Evolutionary conservation across 2,888 invertebrate genomes (phyloP).

Genomic region (Apoda limacodes): DNA sequence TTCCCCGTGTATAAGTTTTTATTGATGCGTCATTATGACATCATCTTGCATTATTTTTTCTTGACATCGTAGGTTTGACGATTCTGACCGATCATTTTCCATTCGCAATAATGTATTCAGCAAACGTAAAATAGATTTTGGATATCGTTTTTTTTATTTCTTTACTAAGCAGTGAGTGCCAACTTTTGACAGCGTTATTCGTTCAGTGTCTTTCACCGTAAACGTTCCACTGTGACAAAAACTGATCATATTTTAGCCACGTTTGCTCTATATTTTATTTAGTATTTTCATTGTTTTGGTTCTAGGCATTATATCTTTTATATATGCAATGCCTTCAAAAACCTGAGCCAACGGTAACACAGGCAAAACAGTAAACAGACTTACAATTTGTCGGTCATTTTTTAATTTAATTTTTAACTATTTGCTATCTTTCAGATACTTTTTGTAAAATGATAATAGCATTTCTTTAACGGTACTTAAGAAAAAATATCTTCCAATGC

Average conservation of each 20-base stretch:
- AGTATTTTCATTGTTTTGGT: conserved; percentile 1
- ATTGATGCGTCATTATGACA: too few relatives aligned
- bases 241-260: conserved; percentile 7
- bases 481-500: conserved; percentile 2
- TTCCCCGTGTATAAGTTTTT: too few relatives aligned
- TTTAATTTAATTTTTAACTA: conserved; percentile 7
- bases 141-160: too few relatives aligned
- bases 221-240: too few relatives aligned
- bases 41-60: too few relatives aligned
- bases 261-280: conserved; percentile 3
- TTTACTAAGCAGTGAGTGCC: too few relatives aligned
- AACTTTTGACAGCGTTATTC: too few relatives aligned
- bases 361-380: conserved; percentile 3
- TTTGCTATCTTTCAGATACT: conserved; percentile 6
- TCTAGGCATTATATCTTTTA: not conserved
- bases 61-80: too few relatives aligned
- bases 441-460: conserved; percentile 8
- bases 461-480: conserved; percentile 4
- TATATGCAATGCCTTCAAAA: conserved; percentile 1
- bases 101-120: too few relatives aligned
- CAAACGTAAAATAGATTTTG: too few relatives aligned
- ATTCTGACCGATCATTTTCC: too few relatives aligned
- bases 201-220: too few relatives aligned
- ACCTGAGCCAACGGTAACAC: conserved; percentile 2
- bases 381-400: conserved; percentile 6